A percentile compares a stretch with the other conserved stretches of the same genome.
Evolutionary conservation across 1,140 invertebrate genomes (phyloP).

Genomic region (Cherax quadricarinatus): DNA sequence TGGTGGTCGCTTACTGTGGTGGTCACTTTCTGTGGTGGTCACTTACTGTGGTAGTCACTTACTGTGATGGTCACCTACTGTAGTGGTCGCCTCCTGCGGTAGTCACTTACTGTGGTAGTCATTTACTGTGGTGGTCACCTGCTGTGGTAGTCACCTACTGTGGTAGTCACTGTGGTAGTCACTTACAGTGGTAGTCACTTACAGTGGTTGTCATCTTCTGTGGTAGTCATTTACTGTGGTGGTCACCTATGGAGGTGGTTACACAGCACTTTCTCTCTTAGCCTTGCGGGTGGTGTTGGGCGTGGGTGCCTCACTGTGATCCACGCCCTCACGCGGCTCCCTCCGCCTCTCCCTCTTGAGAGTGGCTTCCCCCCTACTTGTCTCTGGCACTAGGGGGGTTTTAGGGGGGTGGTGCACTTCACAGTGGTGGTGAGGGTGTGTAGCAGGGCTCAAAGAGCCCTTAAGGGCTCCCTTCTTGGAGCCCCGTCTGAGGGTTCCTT

Average conservation of each 20-base stretch:
- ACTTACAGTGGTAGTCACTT: too few relatives aligned
- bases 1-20: too few relatives aligned
- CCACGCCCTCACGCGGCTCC: slow-evolving; percentile 6
- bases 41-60: too few relatives aligned
- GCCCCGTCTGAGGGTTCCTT: slow-evolving; percentile 23
- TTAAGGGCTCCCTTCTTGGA: background rate
- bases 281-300: slow-evolving; percentile 2
- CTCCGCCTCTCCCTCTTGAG: slow-evolving; percentile 7
- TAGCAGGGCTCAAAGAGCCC: background rate
- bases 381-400: background rate
- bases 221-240: too few relatives aligned
- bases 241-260: background rate
- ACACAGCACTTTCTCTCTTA: slow-evolving; percentile 36
- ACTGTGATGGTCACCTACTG: too few relatives aligned
- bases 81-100: too few relatives aligned
- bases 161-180: too few relatives aligned
- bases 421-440: background rate
- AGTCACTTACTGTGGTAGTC: too few relatives aligned
- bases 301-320: background rate
- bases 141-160: too few relatives aligned
- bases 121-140: too few relatives aligned
- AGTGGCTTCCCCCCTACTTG: background rate
- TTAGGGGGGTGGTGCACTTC: background rate
- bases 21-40: too few relatives aligned
- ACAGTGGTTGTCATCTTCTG: too few relatives aligned